Evolutionary conservation across 2,113 vertebrate genomes (phyloP).

Genomic region (Paradoxurus hermaphroditus): DNA sequence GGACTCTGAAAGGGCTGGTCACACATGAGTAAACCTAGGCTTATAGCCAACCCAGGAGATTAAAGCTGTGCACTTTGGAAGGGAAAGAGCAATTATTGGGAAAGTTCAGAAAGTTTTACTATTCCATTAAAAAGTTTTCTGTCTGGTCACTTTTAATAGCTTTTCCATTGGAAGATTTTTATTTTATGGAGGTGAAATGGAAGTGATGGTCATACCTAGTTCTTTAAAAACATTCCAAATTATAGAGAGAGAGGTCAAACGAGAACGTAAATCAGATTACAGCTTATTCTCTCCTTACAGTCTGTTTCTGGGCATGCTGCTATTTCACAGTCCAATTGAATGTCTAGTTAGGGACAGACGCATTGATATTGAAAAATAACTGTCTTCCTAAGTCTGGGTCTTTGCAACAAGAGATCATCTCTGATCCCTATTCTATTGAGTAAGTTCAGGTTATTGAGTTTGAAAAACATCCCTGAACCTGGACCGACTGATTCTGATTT

Average conservation of each 20-base stretch:
- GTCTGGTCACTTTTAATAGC: constrained; percentile 26
- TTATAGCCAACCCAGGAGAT: neutral
- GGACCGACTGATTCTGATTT: neutral
- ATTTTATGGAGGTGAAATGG: constrained; percentile 37
- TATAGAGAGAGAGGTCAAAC: neutral
- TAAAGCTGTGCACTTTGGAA: neutral
- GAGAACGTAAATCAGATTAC: neutral
- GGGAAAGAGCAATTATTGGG: neutral
- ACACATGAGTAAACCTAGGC: neutral
- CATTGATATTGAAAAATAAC: neutral
- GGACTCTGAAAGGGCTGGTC: constrained; percentile 4
- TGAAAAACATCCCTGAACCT: neutral
- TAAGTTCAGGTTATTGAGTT: neutral
- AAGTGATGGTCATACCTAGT: neutral
- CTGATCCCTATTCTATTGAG: neutral
- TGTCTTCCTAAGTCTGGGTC: neutral
- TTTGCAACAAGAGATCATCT: neutral
- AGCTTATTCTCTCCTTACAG: neutral
- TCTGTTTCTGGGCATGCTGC: neutral
- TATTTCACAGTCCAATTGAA: neutral
- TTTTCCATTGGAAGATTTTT: constrained; percentile 47
- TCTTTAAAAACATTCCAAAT: neutral
- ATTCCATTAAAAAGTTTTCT: constrained; percentile 38
- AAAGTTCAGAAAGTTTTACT: constrained; percentile 13
- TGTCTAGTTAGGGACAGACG: neutral